Evolutionary conservation across 92 coral and sea anemone genomes (phyloP), one percentile per base, ranked within the genome.

Genomic region (Parazoanthus darwini): DNA sequence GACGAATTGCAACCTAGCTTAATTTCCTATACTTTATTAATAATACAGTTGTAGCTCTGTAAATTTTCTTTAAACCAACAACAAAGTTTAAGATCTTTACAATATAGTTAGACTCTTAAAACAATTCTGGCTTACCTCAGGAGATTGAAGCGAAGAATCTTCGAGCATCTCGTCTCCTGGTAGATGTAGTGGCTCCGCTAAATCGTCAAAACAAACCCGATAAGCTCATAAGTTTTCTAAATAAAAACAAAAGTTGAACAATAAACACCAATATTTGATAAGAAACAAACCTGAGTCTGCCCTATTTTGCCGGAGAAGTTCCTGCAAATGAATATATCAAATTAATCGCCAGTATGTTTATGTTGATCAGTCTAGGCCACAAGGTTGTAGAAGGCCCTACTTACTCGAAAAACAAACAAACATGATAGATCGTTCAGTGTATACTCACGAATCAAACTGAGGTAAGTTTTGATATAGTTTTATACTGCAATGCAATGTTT

Each of bases 261-360:
- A 63, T 5, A 5, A 13, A 54, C 70, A 23, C 26, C 70, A 63
- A 20, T 63, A 6, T 63, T 22, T 63, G 70, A 20, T 63, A 63
- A 18, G 15, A 39, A 29, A 76, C 80, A 76, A 76, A 76, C 80
- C 80, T 76, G 54, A 76, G 16, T 76, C 80, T 76, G 80, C 80
- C 5, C 80, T 43, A 76, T 76, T 76, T 16, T 76, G 80, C 80
- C 80, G 80, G 48, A 76, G 80, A 76, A 76, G 80, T 76, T 76
- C 80, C 80, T 76, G 80, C 23, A 76, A 39, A 18, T 39, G n/a
- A 38, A 76, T 1, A 76, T 39, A 11, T 1, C 15, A 39, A 20
- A 38, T 75, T 35, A 37, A 63, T 5, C 23, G 2, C 14, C 3
- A 4, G n/a, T 18, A 63, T 63, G 68, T 63, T 58, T 51, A 13